These are phyloP conservation scores for Vulpes vulpes DNA, from an alignment of 2,113 vertebrate genomes.

Conservation along the genomic window DNA sequence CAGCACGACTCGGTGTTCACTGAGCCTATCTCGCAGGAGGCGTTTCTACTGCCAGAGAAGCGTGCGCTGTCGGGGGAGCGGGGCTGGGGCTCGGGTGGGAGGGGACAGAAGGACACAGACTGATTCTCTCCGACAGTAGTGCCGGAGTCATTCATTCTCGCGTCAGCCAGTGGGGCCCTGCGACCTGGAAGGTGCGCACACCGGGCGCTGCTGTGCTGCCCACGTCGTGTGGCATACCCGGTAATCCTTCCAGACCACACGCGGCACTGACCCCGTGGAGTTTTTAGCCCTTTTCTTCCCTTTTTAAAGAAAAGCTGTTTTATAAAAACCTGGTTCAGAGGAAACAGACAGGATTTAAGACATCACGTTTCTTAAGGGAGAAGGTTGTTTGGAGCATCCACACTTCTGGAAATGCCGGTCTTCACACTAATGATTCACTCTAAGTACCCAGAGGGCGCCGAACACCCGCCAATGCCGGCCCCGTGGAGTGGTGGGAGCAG, in stretches of 20 bases:
- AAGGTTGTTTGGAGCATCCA: background rate
- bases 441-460: no score
- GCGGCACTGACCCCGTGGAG: background rate
- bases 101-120: background rate
- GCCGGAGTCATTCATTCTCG: background rate
- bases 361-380: background rate
- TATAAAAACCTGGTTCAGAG: background rate
- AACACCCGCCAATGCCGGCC: background rate
- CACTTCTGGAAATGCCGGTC: background rate
- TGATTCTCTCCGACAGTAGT: background rate
- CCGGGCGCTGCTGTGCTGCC: background rate
- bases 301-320: background rate
- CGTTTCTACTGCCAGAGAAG: background rate
- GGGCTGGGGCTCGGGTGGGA: no score
- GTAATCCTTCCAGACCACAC: background rate
- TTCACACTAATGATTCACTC: background rate
- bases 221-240: background rate
- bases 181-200: background rate
- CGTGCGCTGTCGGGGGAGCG: fast-evolving
- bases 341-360: background rate
- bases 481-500: background rate
- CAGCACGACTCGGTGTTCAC: fast-evolving
- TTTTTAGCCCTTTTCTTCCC: background rate
- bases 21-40: background rate
- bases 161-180: background rate